Evolutionary conservation across 2,888 invertebrate genomes (phyloP).

Genomic region (Drosophila mercatorum): DNA sequence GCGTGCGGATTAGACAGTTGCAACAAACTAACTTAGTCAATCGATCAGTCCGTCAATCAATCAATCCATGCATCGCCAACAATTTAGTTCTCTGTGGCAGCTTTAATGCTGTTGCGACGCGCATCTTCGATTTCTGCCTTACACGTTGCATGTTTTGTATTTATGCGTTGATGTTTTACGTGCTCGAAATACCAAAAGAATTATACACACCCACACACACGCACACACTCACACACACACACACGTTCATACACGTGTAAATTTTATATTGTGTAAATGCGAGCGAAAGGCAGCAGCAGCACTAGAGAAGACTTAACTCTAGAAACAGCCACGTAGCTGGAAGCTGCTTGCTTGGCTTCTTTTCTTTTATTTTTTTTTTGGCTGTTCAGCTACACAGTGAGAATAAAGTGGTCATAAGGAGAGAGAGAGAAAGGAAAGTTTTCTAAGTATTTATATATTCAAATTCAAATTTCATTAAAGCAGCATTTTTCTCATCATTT

Average conservation of each 20-base stretch:
- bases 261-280: slow-evolving; percentile 72
- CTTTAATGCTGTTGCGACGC: slow-evolving; percentile 41
- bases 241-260: slow-evolving; percentile 45
- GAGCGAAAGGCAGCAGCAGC: slow-evolving; percentile 48
- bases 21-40: neutral
- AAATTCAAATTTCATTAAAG: neutral
- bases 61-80: slow-evolving; percentile 24
- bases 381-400: neutral
- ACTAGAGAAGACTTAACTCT: slow-evolving; percentile 25
- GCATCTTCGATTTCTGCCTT: slow-evolving; percentile 41
- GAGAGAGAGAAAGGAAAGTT: neutral
- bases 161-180: slow-evolving; percentile 80
- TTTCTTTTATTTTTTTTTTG: neutral
- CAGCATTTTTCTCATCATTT: too few species aligned
- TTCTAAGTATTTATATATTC: neutral
- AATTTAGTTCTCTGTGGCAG: slow-evolving; percentile 36
- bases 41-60: slow-evolving; percentile 35
- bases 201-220: slow-evolving; percentile 20
- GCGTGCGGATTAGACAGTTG: slow-evolving; percentile 1
- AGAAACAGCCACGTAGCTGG: slow-evolving; percentile 20
- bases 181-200: slow-evolving; percentile 70
- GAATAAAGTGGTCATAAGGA: neutral
- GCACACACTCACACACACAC: slow-evolving; percentile 7
- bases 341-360: neutral
- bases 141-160: slow-evolving; percentile 63